Base-by-base conservation (phyloP, 2,113 vertebrate species). In the Oncorhynchus nerka region DNA sequence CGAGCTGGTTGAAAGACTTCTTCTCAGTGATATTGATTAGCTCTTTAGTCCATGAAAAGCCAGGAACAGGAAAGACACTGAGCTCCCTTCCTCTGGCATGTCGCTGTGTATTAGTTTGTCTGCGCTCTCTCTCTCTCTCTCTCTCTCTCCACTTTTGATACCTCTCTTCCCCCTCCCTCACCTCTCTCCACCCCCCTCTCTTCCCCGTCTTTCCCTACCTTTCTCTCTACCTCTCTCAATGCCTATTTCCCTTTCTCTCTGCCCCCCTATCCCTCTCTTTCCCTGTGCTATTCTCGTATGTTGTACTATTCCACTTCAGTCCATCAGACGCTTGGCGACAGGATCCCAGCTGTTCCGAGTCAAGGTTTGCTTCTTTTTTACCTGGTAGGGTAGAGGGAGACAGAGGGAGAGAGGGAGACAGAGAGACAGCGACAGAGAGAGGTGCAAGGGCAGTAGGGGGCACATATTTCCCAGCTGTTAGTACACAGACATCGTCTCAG, bases 301-400 rank as follows among this genome's bases (percentile, higher is more conserved):
- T 86, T 76, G 80, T 26, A 66, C 84, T 86, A 72, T 83, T 85
- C 20, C 51, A 1, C 55, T 89, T n/a, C 28, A 82, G 30, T 77
- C 86, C 82, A 19, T 55, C 66, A 69, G 32, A 83, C 70, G 32
- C 82, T 88, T 74, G 76, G 32, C 5, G 86, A 75, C 82, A 84
- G 87, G 75, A 89, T 71, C 82, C 89, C 92, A 92, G 84, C 92
- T 94, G 90, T 89, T 94, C 81, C 34, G 88, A 87, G 90, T 93
- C 87, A 91, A 90, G 83, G 83, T 83, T 83, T 81, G 80, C 89
- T 85, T 91, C 85, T 92, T 93, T 93, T 91, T 90, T 93, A 82
- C 68, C 82, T 86, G 82, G 83, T 83, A 30, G 84, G 85, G 77
- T 82, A 79, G 77, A 73, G 79, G 66, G 57, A 79, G 82, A 80